Percentiles rank a stretch among this genome's conserved stretches.
These are phyloP conservation scores for Portunus trituberculatus DNA, from an alignment of 1,140 invertebrate genomes.

Conservation along the genomic window DNA sequence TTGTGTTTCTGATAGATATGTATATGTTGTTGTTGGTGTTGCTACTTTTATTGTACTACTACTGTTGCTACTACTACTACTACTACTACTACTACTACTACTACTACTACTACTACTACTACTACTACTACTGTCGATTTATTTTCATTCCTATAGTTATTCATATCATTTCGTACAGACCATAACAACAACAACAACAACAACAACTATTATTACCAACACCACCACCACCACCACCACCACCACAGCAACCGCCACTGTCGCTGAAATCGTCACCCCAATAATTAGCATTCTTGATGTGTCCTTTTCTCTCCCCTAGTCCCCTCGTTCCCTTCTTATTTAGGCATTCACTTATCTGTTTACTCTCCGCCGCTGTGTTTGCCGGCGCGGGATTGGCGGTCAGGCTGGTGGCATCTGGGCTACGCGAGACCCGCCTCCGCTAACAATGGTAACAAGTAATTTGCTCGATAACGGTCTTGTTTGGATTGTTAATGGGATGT, in stretches of 20 bases:
- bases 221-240: neutral
- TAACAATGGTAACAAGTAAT: slow-evolving; percentile 72
- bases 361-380: neutral
- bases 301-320: neutral
- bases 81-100: slow-evolving; percentile 22
- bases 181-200: neutral
- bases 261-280: neutral
- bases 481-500: slow-evolving; percentile 71
- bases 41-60: neutral
- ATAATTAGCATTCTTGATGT: neutral
- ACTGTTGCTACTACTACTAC: neutral
- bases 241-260: neutral
- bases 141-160: neutral
- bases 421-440: neutral
- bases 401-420: neutral
- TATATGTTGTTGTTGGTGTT: neutral
- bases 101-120: no score
- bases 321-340: neutral
- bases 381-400: neutral
- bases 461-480: slow-evolving; percentile 71
- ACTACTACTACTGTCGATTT: no score
- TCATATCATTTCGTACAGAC: neutral
- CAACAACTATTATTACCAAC: neutral
- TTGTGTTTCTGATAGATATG: no score
- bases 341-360: neutral